Evolutionary conservation across 2,888 invertebrate species (phyloP).

Genomic region (Fissipunctia ypsillon): DNA sequence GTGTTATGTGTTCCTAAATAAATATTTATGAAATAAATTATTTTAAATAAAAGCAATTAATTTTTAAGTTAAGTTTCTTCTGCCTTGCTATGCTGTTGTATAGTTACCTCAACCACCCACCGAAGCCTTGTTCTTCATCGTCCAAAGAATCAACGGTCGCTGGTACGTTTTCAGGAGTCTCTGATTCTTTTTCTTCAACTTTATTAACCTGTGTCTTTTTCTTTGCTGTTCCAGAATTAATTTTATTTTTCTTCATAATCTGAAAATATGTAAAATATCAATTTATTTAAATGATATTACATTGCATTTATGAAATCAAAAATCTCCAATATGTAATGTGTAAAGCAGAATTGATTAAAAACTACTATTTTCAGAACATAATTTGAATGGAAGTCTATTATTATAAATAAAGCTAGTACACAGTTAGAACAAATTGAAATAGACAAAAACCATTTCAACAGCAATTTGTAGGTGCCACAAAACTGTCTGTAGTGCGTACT

Average conservation of each 20-base stretch:
- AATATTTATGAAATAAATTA: not conserved
- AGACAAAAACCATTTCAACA: conserved; percentile 56
- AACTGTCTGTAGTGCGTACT: conserved; percentile 55
- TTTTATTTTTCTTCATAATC: conserved; percentile 86
- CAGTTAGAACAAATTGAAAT: conserved; percentile 46
- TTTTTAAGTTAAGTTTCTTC: not conserved
- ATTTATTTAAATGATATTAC: not conserved
- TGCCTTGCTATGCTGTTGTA: too few species aligned
- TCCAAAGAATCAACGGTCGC: conserved; percentile 76
- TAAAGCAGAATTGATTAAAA: not conserved
- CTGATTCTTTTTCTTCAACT: conserved; percentile 67
- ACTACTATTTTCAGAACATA: not conserved
- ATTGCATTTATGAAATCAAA: not conserved
- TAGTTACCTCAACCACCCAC: conserved; percentile 85
- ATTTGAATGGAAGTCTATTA: conserved; percentile 1
- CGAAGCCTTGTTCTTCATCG: conserved; percentile 86
- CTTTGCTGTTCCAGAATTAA: conserved; percentile 67
- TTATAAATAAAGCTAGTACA: conserved; percentile 7
- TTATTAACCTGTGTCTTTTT: conserved; percentile 73
- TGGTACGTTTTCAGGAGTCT: conserved; percentile 62
- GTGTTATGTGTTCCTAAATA: not conserved
- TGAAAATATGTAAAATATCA: conserved; percentile 51
- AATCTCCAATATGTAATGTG: not conserved
- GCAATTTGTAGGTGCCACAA: conserved; percentile 62
- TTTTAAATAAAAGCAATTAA: not conserved